Evolutionary conservation across 2,888 invertebrate genomes (phyloP).

Genomic region (Himalopsyche japonica): DNA sequence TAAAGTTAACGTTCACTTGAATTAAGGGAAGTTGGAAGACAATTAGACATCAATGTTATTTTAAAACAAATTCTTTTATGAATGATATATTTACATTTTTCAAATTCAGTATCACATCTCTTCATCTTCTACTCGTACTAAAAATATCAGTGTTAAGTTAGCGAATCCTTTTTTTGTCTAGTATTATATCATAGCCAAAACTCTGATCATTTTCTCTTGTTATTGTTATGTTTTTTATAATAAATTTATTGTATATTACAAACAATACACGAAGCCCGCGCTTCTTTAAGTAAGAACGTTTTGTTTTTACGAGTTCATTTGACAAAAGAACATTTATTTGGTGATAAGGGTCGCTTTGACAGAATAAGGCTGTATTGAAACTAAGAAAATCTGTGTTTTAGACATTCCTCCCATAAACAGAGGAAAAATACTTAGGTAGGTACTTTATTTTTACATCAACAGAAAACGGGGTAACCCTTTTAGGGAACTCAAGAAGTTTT

Average conservation of each 20-base stretch:
- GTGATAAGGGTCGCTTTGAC: neutral
- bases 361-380: neutral
- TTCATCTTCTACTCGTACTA: too few relatives aligned
- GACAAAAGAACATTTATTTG: neutral
- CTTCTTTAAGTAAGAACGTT: neutral
- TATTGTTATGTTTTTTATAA: neutral
- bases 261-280: neutral
- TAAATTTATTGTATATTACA: neutral
- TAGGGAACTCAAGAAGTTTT: neutral
- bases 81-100: too few relatives aligned
- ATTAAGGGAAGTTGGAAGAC: too few relatives aligned
- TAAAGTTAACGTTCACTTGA: too few relatives aligned
- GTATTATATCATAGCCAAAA: too few relatives aligned
- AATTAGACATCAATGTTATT: too few relatives aligned
- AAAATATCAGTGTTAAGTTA: too few relatives aligned
- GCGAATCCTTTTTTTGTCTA: too few relatives aligned
- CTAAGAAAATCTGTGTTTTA: neutral
- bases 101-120: too few relatives aligned
- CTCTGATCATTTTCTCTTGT: too few relatives aligned
- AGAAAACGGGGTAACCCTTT: neutral
- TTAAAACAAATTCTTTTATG: too few relatives aligned
- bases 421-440: neutral
- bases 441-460: neutral
- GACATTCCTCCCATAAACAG: neutral
- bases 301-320: neutral